Conservation (phyloP, 2,797 vertebrate species). For the Botia kubotai region DNA sequence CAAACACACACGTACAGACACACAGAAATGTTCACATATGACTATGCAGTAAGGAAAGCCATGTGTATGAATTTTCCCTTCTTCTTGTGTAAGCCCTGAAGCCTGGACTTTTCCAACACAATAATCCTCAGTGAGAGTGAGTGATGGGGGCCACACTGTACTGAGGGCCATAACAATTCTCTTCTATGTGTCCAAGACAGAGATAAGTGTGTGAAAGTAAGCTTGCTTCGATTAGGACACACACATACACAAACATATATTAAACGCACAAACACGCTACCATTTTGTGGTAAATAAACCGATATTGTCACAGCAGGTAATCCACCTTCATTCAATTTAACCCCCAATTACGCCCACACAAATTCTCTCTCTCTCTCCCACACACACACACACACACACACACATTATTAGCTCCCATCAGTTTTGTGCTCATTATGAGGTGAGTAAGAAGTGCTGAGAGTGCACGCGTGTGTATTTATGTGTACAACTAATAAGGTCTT, state of each 20-base stretch:
- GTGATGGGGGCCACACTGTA: not conserved
- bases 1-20: constrained; percentile 19
- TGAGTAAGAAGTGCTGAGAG: constrained; percentile 45
- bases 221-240: not conserved
- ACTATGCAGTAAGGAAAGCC: constrained; percentile 29
- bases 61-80: constrained; percentile 35
- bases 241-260: constrained; percentile 1
- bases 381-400: constrained; percentile 31
- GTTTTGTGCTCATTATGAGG: constrained; percentile 48
- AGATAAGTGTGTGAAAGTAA: constrained; percentile 22
- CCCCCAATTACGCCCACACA: constrained; percentile 41
- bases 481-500: constrained; percentile 18
- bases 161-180: not conserved
- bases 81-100: constrained; percentile 19
- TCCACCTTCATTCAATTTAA: constrained; percentile 56
- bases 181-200: constrained; percentile 2
- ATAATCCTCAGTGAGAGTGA: constrained; percentile 10
- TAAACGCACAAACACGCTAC: constrained; percentile 9
- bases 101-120: constrained; percentile 1
- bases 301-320: constrained; percentile 50
- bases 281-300: constrained; percentile 33
- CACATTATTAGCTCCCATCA: constrained; percentile 42
- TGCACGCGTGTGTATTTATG: constrained; percentile 33
- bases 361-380: constrained; percentile 18
- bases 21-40: constrained; percentile 4